phyloP scores from a whole-genome alignment of 2,113 vertebrate species.

The Zosterops lateralis region DNA sequence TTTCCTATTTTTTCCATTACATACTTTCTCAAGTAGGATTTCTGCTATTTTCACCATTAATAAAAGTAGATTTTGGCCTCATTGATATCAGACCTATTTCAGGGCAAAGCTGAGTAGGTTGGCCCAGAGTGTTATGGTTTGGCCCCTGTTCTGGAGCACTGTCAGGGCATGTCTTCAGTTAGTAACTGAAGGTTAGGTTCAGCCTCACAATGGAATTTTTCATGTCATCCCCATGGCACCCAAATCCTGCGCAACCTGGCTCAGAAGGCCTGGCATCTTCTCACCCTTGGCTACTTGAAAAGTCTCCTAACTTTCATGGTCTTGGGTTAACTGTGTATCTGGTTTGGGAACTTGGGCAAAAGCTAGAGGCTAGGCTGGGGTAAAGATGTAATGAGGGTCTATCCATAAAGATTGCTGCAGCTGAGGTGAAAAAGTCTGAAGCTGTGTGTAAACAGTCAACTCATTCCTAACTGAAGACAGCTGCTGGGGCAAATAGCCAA shows the following conservation, averaged over 20 bases:
- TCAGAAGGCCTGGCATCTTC: background rate
- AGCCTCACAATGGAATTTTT: background rate
- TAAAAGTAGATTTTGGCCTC: background rate
- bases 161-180: rapidly evolving
- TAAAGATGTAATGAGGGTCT: background rate
- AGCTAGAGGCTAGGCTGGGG: background rate
- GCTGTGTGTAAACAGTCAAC: background rate
- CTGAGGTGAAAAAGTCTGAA: background rate
- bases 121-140: background rate
- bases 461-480: background rate
- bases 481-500: background rate
- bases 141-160: background rate
- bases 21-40: background rate
- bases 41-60: background rate
- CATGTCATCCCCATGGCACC: background rate
- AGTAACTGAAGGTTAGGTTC: background rate
- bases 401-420: background rate
- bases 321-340: background rate
- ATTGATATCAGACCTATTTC: background rate
- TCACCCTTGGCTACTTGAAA: background rate
- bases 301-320: background rate
- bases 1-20: background rate
- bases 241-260: background rate
- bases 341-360: background rate
- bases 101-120: background rate